These are phyloP conservation scores for Ypsolopha sequella DNA, from an alignment of 2,888 invertebrate species.

Conservation along the genomic window DNA sequence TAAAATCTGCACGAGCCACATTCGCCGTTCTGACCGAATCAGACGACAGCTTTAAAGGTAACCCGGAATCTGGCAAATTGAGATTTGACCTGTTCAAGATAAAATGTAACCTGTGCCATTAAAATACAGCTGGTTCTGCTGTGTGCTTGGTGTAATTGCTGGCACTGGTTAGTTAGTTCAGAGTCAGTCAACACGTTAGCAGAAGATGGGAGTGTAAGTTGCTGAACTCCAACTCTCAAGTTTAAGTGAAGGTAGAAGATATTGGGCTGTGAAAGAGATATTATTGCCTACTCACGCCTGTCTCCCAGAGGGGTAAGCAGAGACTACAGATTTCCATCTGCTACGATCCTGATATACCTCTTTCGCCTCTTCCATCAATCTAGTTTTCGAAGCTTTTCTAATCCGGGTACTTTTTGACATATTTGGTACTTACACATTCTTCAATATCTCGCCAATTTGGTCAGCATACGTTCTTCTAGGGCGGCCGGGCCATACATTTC, in stretches of 20 bases:
- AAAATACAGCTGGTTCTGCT: not conserved
- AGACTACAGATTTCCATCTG: no score
- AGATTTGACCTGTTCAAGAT: not conserved
- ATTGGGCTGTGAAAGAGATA: not conserved
- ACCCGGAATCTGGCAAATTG: not conserved
- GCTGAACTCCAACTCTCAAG: not conserved
- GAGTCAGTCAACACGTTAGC: conserved; percentile 4
- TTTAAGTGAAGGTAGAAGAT: not conserved
- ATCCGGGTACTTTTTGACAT: no score
- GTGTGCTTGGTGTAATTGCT: not conserved
- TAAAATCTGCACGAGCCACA: no score
- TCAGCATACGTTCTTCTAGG: no score
- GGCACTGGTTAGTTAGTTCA: not conserved
- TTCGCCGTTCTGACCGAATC: not conserved
- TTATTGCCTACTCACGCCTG: no score
- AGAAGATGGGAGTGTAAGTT: not conserved
- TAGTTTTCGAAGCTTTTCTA: no score
- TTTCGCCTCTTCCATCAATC: no score
- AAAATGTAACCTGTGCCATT: not conserved
- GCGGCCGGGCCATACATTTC: no score
- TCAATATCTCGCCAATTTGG: no score
- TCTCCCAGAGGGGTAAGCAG: no score
- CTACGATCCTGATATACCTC: no score
- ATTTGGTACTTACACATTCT: no score
- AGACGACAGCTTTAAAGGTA: not conserved